Conservation (phyloP, 1,140 invertebrate genomes). For the Drosophila nannoptera region DNA sequence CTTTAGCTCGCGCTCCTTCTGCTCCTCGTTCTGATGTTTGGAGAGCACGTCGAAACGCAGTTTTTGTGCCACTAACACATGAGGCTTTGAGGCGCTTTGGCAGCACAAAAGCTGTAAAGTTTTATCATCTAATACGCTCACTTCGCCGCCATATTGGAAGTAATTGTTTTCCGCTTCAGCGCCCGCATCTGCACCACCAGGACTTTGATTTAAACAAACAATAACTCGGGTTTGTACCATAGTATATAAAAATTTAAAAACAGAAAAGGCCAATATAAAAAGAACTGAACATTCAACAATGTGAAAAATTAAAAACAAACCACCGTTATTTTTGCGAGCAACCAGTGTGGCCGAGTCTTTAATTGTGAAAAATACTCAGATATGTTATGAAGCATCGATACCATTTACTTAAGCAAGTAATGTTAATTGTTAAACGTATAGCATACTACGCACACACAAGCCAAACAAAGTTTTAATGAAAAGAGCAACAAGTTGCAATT, state of each 20-base stretch:
- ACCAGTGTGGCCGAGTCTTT: background rate
- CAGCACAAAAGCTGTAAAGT: constrained; percentile 37
- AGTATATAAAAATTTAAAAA: background rate
- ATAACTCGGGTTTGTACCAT: constrained; percentile 42
- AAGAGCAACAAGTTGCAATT: constrained; percentile 54
- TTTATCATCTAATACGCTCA: constrained; percentile 36
- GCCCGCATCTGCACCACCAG: background rate
- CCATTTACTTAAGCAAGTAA: constrained; percentile 1
- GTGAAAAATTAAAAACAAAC: background rate
- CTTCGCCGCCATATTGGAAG: constrained; percentile 41
- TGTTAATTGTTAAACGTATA: constrained; percentile 13
- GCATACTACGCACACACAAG: constrained; percentile 26
- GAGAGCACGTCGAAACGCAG: constrained; percentile 37
- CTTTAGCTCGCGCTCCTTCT: constrained; percentile 23
- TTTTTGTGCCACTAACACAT: constrained; percentile 43
- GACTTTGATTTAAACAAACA: constrained; percentile 22
- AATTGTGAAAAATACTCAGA: background rate
- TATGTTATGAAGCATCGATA: background rate
- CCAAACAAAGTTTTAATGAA: constrained; percentile 31
- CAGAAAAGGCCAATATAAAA: background rate
- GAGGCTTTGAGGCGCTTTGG: constrained; percentile 36
- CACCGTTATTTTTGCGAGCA: constrained; percentile 12
- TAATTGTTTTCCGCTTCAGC: background rate
- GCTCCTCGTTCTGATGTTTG: constrained; percentile 3
- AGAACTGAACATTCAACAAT: background rate